A percentile compares a stretch with the other conserved stretches of the same genome.
Conservation (phyloP, 2,113 vertebrate genomes). For the Mola mola region DNA sequence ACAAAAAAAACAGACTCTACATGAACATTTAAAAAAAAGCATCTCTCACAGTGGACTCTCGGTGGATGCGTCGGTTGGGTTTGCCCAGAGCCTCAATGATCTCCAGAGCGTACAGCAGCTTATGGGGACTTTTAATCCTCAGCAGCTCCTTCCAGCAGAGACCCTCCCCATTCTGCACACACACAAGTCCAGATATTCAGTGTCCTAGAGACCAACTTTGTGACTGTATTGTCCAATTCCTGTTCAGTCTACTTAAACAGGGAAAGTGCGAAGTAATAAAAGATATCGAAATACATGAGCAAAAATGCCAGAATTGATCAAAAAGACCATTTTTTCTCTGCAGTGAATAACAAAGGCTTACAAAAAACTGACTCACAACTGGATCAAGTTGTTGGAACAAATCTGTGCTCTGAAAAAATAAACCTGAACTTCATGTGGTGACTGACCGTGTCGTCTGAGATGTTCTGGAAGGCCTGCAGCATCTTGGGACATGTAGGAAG, state of each 20-base stretch:
- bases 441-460: constrained; percentile 93
- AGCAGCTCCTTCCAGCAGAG: constrained; percentile 97
- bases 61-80: constrained; percentile 94
- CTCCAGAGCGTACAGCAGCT: constrained; percentile 96
- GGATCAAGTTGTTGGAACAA: too few relatives aligned
- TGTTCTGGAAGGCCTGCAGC: constrained; percentile 98
- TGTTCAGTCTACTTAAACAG: too few relatives aligned
- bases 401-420: too few relatives aligned
- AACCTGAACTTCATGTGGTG: background rate
- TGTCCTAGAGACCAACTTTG: too few relatives aligned
- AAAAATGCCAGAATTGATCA: too few relatives aligned
- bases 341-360: too few relatives aligned
- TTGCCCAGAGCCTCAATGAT: constrained; percentile 98
- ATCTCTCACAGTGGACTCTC: constrained; percentile 90
- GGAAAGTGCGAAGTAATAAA: too few relatives aligned
- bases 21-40: background rate
- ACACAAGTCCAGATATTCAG: background rate
- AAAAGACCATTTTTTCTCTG: too few relatives aligned
- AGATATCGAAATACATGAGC: too few relatives aligned
- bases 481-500: constrained; percentile 98
- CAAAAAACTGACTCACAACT: too few relatives aligned
- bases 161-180: constrained; percentile 86
- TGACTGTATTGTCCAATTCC: too few relatives aligned
- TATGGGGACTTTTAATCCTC: constrained; percentile 96
- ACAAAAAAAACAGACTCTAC: background rate